Evolutionary conservation across 2,113 vertebrate species (phyloP), one percentile per base, ranked within the genome.

Genomic region (Colius striatus): DNA sequence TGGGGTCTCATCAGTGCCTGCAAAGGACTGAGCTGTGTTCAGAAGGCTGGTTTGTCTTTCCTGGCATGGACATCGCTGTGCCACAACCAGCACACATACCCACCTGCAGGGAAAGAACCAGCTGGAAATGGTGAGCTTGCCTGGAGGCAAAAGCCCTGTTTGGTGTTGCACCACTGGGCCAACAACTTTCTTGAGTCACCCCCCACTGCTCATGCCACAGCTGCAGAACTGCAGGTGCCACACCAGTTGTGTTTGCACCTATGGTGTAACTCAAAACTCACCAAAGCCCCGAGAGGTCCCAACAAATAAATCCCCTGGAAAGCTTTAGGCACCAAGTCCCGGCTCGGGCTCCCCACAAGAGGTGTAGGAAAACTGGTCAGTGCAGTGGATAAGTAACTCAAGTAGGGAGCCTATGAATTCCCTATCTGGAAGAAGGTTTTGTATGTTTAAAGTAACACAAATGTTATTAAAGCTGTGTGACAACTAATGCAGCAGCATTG

Each of bases 41-140:
- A 32, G 21, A 41, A 41, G 54, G 23, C 3, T 58, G 41, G 2
- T 19, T 79, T 66, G 19, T 13, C 5, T 8, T 54, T 30, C 27
- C 41, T 4, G 5, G 13, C 11, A 17, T 5, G 0, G 57, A 23
- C 34, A 71, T 61, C 34, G n/a, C 30, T 7, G 5, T 15, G 30
- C 17, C 4, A 4, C 1, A 5, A 9, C 54, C 38, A 10, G 62
- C 22, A 48, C 43, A 8, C 0, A 0, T 4, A 10, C 9, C 13
- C 6, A 13, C 14, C 25, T 63, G 34, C 19, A 54, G 71, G n/a
- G 36, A 66, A 36, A 15, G 32, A 86, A 21, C 7, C 30, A n/a
- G 41, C 23, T 77, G 73, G 48, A 62, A 47, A 9, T 3, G 11
- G 38, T 1, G 5, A 36, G 25, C 16, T 48, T n/a, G 12, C 25